phyloP scores from a whole-genome alignment of 2,113 vertebrate genomes.

The Ursus arctos region DNA sequence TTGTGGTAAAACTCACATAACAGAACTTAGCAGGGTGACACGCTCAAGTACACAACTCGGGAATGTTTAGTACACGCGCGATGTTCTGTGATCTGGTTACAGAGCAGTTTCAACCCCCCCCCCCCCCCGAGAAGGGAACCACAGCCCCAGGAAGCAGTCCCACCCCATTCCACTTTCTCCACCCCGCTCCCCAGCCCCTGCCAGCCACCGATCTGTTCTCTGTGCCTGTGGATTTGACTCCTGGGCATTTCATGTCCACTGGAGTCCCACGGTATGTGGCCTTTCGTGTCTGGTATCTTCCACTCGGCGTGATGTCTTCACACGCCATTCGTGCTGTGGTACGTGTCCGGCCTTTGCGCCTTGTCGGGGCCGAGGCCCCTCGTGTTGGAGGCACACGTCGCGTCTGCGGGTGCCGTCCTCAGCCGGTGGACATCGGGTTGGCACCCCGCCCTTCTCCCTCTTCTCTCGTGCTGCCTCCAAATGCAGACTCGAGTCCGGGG shows the following conservation, averaged over 20 bases:
- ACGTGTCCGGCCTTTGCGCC: background rate
- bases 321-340: too few relatives aligned
- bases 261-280: background rate
- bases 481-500: too few relatives aligned
- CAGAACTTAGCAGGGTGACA: background rate
- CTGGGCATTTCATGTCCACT: background rate
- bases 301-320: background rate
- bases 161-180: background rate
- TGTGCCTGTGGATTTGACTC: background rate
- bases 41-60: background rate
- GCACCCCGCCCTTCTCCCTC: background rate
- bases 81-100: background rate
- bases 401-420: accelerated
- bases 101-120: background rate
- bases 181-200: accelerated
- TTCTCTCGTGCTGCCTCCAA: background rate
- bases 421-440: background rate
- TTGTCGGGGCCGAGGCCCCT: background rate
- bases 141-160: background rate
- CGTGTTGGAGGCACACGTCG: background rate
- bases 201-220: background rate
- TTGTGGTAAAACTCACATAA: background rate
- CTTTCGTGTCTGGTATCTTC: background rate
- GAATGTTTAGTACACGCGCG: background rate
- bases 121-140: background rate